These are phyloP conservation scores for Acleris laterana DNA, from an alignment of 2,888 invertebrate species.

Conservation along the genomic window DNA sequence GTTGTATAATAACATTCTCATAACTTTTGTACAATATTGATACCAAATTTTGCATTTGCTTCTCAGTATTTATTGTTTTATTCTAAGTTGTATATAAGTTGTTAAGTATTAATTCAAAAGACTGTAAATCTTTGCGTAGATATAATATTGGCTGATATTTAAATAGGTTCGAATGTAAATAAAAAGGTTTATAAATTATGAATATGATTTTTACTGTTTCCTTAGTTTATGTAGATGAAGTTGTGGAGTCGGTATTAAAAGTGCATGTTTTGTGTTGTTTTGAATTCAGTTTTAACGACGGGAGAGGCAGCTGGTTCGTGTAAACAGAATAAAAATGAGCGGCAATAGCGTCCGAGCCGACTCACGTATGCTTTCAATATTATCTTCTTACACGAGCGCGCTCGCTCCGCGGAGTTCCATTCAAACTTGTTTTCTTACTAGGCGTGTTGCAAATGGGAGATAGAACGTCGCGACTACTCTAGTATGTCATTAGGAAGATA, in stretches of 20 bases:
- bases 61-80: conserved; percentile 78
- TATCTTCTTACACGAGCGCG: conserved; percentile 42
- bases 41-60: conserved; percentile 83
- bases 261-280: conserved; percentile 69
- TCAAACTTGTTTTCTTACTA: conserved; percentile 30
- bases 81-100: conserved; percentile 66
- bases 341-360: conserved; percentile 50
- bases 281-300: conserved; percentile 75
- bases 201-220: conserved; percentile 45
- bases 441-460: conserved; percentile 29
- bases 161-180: conserved; percentile 76
- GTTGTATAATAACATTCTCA: conserved; percentile 73
- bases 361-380: conserved; percentile 57
- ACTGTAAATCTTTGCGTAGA: conserved; percentile 83
- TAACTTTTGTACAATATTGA: conserved; percentile 82
- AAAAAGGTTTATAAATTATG: conserved; percentile 77
- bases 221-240: conserved; percentile 46
- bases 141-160: conserved; percentile 80
- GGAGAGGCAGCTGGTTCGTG: conserved; percentile 69
- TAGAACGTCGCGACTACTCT: conserved; percentile 5
- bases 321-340: conserved; percentile 76
- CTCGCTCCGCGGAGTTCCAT: conserved; percentile 34
- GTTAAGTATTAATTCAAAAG: conserved; percentile 82
- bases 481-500: no score
- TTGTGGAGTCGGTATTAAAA: conserved; percentile 55